A percentile compares a stretch with the other conserved stretches of the same genome.
phyloP scores from a whole-genome alignment of 2,797 vertebrate genomes.

The Mycteria americana region DNA sequence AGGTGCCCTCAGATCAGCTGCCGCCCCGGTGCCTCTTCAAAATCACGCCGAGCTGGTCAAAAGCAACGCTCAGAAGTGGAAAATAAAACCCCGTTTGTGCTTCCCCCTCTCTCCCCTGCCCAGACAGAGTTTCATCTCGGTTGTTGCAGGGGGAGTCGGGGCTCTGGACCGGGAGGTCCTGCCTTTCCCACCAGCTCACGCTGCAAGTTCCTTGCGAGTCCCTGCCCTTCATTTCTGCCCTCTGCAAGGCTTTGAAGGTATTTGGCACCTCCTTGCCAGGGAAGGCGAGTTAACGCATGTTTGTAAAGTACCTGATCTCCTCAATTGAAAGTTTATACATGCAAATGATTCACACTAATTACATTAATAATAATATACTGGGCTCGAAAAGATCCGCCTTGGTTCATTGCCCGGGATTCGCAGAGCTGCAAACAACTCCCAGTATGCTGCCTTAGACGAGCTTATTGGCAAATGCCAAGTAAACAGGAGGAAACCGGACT shows the following conservation, averaged over 20 bases:
- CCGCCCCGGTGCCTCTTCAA: neutral
- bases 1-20: neutral
- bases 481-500: neutral
- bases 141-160: neutral
- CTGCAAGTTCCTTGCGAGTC: neutral
- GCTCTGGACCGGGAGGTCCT: neutral
- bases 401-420: conserved; percentile 30
- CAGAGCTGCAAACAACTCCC: conserved; percentile 45
- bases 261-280: neutral
- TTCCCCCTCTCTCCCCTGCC: neutral
- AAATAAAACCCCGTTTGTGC: neutral
- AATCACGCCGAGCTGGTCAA: neutral
- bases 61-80: neutral
- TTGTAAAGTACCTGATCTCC: conserved; percentile 44
- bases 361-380: conserved; percentile 46
- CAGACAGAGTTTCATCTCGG: neutral
- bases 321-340: conserved; percentile 42
- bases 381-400: conserved; percentile 27
- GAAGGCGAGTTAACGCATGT: neutral
- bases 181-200: neutral
- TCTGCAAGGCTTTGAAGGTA: neutral
- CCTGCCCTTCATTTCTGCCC: neutral
- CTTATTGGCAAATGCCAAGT: conserved; percentile 4
- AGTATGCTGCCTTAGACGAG: neutral
- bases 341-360: conserved; percentile 52